Conservation (phyloP, 2,888 invertebrate genomes). For the Orgyia antiqua region DNA sequence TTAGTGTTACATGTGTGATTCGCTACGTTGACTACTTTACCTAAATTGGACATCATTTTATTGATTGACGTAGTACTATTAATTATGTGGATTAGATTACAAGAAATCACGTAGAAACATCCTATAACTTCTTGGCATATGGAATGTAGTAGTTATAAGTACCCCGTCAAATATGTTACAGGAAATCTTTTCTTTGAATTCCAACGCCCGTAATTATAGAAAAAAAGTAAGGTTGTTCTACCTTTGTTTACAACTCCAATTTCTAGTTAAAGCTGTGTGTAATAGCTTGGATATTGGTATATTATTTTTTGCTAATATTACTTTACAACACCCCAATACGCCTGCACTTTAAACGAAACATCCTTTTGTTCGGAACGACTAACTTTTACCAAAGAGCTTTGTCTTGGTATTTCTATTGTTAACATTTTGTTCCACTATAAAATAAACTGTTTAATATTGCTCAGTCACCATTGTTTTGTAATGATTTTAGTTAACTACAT, state of each 20-base stretch:
- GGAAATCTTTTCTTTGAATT: no score
- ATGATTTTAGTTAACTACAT: slow-evolving; percentile 32
- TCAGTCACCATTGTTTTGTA: slow-evolving; percentile 43
- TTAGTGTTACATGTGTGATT: no score
- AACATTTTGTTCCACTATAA: slow-evolving; percentile 46
- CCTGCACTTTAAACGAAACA: slow-evolving; percentile 52
- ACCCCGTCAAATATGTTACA: no score
- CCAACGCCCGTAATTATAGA: no score
- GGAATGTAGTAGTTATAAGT: no score
- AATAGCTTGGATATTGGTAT: slow-evolving; percentile 30
- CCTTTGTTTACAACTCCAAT: slow-evolving; percentile 3
- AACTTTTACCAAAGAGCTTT: slow-evolving; percentile 64
- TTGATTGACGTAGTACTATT: no score
- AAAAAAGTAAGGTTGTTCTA: no score
- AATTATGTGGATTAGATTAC: no score
- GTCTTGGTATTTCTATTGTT: slow-evolving; percentile 62
- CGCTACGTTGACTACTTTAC: no score
- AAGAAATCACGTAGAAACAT: no score
- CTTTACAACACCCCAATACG: slow-evolving; percentile 48
- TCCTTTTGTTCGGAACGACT: slow-evolving; percentile 57
- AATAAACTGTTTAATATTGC: slow-evolving; percentile 63
- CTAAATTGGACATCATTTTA: no score
- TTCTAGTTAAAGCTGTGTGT: slow-evolving; percentile 26
- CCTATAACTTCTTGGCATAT: no score
- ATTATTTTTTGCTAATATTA: slow-evolving; percentile 54